These are phyloP conservation scores for Sebastes itinus DNA, from an alignment of 2,797 vertebrate species.

Conservation along the genomic window DNA sequence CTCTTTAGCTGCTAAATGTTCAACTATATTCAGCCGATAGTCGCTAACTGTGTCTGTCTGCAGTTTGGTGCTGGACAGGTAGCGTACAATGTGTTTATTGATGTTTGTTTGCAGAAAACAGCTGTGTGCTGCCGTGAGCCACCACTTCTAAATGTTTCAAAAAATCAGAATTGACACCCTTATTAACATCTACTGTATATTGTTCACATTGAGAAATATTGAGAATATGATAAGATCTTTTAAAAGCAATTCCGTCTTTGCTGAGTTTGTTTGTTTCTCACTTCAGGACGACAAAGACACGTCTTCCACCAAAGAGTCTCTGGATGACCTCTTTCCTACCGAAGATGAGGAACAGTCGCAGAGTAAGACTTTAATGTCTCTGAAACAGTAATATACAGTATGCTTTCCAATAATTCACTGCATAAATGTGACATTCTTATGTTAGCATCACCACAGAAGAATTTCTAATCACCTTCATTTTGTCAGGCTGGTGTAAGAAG, in stretches of 20 bases:
- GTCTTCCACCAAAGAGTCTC: conserved; percentile 76
- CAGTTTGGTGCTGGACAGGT: neutral
- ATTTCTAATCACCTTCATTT: neutral
- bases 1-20: neutral
- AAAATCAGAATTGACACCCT: neutral
- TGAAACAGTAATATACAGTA: neutral
- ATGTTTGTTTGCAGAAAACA: neutral
- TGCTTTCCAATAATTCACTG: neutral
- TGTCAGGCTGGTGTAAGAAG: neutral
- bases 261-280: conserved; percentile 1
- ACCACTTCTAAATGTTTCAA: neutral
- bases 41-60: neutral
- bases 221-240: neutral
- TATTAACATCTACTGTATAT: neutral
- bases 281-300: conserved; percentile 74
- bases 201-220: neutral
- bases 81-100: neutral
- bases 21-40: neutral
- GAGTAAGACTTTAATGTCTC: conserved; percentile 65
- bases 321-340: conserved; percentile 86
- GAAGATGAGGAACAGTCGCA: conserved; percentile 85
- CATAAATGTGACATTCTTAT: neutral
- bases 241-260: neutral
- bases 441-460: neutral
- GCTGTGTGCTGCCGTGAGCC: neutral